Base-by-base conservation (phyloP, 2,888 invertebrate species). In the Netelia virgata region DNA sequence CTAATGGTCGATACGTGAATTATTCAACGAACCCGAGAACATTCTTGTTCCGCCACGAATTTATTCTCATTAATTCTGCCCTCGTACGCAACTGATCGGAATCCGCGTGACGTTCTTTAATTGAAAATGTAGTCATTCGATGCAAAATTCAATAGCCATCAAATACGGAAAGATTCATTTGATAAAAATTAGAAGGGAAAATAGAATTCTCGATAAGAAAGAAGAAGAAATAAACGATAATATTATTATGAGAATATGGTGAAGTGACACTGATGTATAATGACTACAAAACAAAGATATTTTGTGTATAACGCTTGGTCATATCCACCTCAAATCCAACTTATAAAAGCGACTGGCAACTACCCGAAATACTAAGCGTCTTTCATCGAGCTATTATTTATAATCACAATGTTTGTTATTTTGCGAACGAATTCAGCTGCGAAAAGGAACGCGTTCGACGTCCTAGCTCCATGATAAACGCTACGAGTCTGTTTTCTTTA, bases 241-340 rank as follows among this genome's bases (percentile, higher is more conserved):
- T 20, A 61, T 69, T 47, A 36, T 61, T 77, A 53, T 70, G 63
- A 63, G 8, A 78, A 70, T 43, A 28, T 59, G 43, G 50, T 84
- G 50, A 28, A 70, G 64, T 61, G 80, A 73, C 61, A 72, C 41
- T 61, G 72, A 74, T 83, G 70, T 59, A 61, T 79, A 70, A 68
- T 69, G 64, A 66, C 75, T 81, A 83, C 59, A 81, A 83, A 83
- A 66, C 18, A 85, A 86, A 78, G 20, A 16, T 83, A 72, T 82
- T 78, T 85, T 78, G 87, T 84, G 75, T 77, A 80, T 84, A 88
- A 69, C 78, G 83, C 75, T 86, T 84, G 87, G 88, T 88, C 88
- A 89, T 89, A 89, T 89, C 89, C 88, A 89, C 87, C 86, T 88
- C 88, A 88, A 89, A 89, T 89, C 88, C 88, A 88, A 88, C 87